phyloP scores from a whole-genome alignment of 2,113 vertebrate genomes.

The Prunella himalayana region DNA sequence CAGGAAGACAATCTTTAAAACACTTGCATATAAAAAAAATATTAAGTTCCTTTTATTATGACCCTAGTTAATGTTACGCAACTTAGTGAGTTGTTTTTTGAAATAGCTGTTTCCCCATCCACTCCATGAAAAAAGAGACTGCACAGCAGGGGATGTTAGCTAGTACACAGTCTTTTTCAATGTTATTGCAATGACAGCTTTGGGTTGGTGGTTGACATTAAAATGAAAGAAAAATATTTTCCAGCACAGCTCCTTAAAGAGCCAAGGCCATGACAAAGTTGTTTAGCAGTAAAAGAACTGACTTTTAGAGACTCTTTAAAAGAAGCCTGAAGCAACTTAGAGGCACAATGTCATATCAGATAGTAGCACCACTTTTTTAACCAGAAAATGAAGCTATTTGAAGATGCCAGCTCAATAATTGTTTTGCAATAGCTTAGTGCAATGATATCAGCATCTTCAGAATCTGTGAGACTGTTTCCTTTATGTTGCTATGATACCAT shows the following conservation, averaged over 20 bases:
- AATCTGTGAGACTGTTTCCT: not conserved
- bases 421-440: not conserved
- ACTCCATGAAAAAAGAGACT: not conserved
- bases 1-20: not conserved
- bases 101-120: not conserved
- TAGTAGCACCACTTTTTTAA: not conserved
- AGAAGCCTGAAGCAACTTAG: not conserved
- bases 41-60: not conserved
- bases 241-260: not conserved
- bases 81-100: not conserved
- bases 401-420: not conserved
- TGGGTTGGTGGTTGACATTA: not conserved
- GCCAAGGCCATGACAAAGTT: not conserved
- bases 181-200: constrained; percentile 5
- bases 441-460: not conserved
- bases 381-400: not conserved
- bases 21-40: not conserved
- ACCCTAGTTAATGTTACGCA: not conserved
- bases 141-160: not conserved
- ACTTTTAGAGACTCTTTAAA: not conserved
- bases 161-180: not conserved
- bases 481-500: constrained; percentile 26
- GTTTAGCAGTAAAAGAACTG: constrained; percentile 2
- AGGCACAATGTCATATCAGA: constrained; percentile 2
- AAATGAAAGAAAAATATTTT: constrained; percentile 46